These are phyloP conservation scores for Hestina assimilis DNA, from an alignment of 1,140 invertebrate species.

Conservation along the genomic window DNA sequence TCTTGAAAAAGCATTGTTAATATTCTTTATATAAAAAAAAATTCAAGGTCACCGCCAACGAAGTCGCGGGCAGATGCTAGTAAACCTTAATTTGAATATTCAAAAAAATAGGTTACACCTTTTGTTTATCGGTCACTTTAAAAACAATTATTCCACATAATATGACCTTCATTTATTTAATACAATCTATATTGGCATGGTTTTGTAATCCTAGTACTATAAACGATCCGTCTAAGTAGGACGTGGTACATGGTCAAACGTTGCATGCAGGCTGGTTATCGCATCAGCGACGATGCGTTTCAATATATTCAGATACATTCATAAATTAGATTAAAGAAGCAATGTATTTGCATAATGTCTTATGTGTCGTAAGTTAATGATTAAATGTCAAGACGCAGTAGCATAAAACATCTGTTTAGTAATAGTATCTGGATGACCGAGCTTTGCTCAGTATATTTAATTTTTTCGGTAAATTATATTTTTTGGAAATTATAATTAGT, in stretches of 20 bases:
- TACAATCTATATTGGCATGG: background rate
- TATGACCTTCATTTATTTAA: slow-evolving; percentile 3
- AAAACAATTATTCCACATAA: background rate
- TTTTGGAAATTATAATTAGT: no score
- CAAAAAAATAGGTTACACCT: no score
- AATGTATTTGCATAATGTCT: slow-evolving; percentile 4
- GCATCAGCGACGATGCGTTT: slow-evolving; percentile 12
- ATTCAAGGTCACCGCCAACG: no score
- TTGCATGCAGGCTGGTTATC: slow-evolving; percentile 16
- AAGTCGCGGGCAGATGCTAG: no score
- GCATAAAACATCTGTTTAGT: background rate
- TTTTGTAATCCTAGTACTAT: slow-evolving; percentile 15
- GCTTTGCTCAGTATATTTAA: no score
- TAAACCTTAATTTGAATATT: no score
- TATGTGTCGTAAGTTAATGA: slow-evolving; percentile 2
- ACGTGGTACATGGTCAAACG: slow-evolving; percentile 11
- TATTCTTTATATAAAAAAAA: no score
- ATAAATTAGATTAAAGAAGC: slow-evolving; percentile 4
- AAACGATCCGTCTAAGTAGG: slow-evolving; percentile 5
- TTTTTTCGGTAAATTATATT: no score
- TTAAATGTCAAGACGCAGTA: slow-evolving; percentile 5
- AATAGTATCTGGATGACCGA: background rate
- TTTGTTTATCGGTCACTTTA: no score
- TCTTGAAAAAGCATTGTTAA: no score
- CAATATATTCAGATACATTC: background rate